Conservation (phyloP, 2,797 vertebrate genomes). For the Notolabrus celidotus region DNA sequence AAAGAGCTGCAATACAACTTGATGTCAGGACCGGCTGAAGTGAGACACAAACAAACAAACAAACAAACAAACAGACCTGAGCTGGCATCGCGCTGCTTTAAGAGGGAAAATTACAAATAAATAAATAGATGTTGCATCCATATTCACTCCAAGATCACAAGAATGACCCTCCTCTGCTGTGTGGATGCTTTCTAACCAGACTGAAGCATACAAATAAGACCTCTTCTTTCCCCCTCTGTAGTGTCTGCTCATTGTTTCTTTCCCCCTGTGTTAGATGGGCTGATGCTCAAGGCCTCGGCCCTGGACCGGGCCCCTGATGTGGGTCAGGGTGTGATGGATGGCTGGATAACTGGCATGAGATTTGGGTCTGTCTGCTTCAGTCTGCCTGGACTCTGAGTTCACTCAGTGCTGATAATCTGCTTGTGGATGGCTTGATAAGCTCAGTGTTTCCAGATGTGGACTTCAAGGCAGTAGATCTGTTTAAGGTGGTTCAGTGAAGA, state of each 20-base stretch:
- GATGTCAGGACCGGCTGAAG: constrained; percentile 27
- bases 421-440: constrained; percentile 1
- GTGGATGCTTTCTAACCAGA: constrained; percentile 8
- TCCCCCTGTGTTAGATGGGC: constrained; percentile 28
- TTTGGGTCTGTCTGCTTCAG: constrained; percentile 37
- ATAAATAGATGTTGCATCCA: constrained; percentile 8
- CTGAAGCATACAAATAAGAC: constrained; percentile 22
- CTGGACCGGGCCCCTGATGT: constrained; percentile 50
- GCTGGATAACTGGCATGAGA: constrained; percentile 56
- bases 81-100: not conserved
- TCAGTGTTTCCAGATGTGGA: not conserved
- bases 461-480: not conserved
- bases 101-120: constrained; percentile 4
- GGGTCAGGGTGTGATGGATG: constrained; percentile 57
- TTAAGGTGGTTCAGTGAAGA: not conserved
- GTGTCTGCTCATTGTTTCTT: constrained; percentile 29
- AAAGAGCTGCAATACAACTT: constrained; percentile 34
- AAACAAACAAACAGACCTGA: constrained; percentile 28
- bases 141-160: not conserved
- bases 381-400: constrained; percentile 38
- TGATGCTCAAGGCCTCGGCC: constrained; percentile 41
- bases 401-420: not conserved
- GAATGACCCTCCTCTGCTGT: constrained; percentile 5
- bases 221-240: not conserved
- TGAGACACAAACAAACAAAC: no score